Percentiles rank a stretch among this genome's conserved stretches.
Evolutionary conservation across 2,797 vertebrate species (phyloP).

Genomic region (Hydrolagus colliei): DNA sequence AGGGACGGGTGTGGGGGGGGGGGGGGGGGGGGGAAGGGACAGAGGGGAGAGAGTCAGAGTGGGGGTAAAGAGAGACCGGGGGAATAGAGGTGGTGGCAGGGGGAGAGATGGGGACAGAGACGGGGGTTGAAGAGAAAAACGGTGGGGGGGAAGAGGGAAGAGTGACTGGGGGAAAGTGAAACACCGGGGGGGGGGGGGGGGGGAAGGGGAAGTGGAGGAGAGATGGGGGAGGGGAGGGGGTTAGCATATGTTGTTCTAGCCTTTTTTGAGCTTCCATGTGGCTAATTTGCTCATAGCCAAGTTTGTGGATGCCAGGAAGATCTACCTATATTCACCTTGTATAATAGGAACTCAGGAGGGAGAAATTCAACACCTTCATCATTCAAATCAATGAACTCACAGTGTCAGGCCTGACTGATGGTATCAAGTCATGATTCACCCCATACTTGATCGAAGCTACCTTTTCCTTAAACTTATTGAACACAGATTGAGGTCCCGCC

Average conservation of each 20-base stretch:
- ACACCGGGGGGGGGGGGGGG: too few species aligned
- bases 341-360: neutral
- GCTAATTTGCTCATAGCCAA: neutral
- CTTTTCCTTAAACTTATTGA: constrained; percentile 29
- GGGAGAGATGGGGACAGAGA: neutral
- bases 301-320: neutral
- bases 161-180: too few species aligned
- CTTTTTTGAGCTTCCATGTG: neutral
- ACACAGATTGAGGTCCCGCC: constrained; percentile 23
- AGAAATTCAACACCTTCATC: neutral
- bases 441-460: constrained; percentile 24
- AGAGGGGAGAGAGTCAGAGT: too few species aligned
- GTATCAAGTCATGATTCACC: constrained; percentile 25
- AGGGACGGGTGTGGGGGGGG: too few species aligned
- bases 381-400: constrained; percentile 11
- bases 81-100: too few species aligned
- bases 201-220: too few species aligned
- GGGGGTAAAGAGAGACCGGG: too few species aligned
- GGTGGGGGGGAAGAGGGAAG: too few species aligned
- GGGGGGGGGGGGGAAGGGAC: too few species aligned
- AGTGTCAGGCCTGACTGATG: neutral
- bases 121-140: neutral
- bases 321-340: neutral
- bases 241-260: neutral
- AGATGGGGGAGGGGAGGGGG: too few species aligned